These are phyloP conservation scores for Leucophenga maculata DNA, from an alignment of 2,888 invertebrate genomes.

Conservation along the genomic window DNA sequence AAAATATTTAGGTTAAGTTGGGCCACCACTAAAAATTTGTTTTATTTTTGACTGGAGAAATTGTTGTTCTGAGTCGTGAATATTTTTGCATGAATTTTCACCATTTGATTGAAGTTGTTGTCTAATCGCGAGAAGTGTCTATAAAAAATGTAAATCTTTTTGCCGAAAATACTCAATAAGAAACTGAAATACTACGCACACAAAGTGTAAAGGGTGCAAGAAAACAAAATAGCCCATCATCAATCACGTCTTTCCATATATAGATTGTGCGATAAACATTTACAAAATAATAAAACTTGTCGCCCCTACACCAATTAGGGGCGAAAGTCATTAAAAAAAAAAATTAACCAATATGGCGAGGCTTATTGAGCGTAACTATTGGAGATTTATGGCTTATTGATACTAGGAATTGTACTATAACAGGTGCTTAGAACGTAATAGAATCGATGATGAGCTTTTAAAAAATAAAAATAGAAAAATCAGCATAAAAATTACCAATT, in stretches of 20 bases:
- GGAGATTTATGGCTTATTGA: background rate
- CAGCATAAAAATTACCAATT: slow-evolving; percentile 48
- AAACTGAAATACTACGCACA: too few relatives aligned
- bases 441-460: background rate
- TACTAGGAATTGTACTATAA: background rate
- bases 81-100: too few relatives aligned
- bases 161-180: too few relatives aligned
- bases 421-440: background rate
- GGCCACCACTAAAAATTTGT: too few relatives aligned
- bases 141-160: too few relatives aligned
- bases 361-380: background rate
- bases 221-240: background rate
- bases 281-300: slow-evolving; percentile 11
- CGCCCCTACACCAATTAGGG: background rate
- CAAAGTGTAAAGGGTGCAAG: background rate
- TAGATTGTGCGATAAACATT: slow-evolving; percentile 1
- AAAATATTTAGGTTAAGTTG: too few relatives aligned
- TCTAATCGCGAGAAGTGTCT: too few relatives aligned
- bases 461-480: background rate
- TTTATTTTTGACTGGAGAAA: too few relatives aligned
- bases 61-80: too few relatives aligned
- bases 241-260: slow-evolving; percentile 16
- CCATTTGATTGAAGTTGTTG: too few relatives aligned
- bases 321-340: slow-evolving; percentile 3
- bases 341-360: background rate